Evolutionary conservation across 2,113 vertebrate species (phyloP).

Genomic region (Gambusia affinis): DNA sequence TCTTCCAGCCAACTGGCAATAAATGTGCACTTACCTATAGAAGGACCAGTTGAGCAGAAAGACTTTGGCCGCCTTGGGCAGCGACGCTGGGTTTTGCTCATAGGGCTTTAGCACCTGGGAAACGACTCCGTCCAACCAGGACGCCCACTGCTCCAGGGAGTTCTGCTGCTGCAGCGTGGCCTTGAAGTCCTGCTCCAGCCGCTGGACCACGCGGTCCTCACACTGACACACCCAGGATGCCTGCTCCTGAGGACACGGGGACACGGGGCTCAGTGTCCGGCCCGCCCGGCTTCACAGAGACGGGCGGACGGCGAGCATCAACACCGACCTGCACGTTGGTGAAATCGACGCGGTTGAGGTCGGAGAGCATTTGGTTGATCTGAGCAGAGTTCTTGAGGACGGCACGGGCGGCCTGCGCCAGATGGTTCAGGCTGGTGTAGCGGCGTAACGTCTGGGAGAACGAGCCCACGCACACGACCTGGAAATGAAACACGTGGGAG

Average conservation of each 20-base stretch:
- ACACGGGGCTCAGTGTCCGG: background rate
- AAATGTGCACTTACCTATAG: conserved; percentile 82
- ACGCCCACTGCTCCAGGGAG: conserved; percentile 92
- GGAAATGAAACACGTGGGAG: background rate
- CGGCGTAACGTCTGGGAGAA: conserved; percentile 91
- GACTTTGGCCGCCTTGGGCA: conserved; percentile 90
- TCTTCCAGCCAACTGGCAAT: no score
- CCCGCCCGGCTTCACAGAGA: background rate
- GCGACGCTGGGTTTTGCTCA: conserved; percentile 80
- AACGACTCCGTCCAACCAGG: conserved; percentile 89
- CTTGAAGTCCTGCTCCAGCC: conserved; percentile 92
- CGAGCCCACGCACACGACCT: conserved; percentile 88
- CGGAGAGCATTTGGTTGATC: conserved; percentile 93
- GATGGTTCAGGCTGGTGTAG: conserved; percentile 90
- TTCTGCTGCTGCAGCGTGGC: conserved; percentile 92
- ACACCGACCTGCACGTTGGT: conserved; percentile 87
- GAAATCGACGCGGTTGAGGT: conserved; percentile 93
- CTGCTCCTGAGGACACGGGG: conserved; percentile 82
- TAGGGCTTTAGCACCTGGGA: conserved; percentile 90
- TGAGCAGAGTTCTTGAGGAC: conserved; percentile 91
- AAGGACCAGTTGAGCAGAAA: conserved; percentile 96
- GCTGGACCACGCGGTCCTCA: conserved; percentile 87
- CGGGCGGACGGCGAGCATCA: background rate
- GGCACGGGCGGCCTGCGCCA: conserved; percentile 89
- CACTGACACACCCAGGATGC: conserved; percentile 95